Evolutionary conservation across 2,797 vertebrate genomes (phyloP), one percentile per base, ranked within the genome.

Genomic region (Morelia viridis): DNA sequence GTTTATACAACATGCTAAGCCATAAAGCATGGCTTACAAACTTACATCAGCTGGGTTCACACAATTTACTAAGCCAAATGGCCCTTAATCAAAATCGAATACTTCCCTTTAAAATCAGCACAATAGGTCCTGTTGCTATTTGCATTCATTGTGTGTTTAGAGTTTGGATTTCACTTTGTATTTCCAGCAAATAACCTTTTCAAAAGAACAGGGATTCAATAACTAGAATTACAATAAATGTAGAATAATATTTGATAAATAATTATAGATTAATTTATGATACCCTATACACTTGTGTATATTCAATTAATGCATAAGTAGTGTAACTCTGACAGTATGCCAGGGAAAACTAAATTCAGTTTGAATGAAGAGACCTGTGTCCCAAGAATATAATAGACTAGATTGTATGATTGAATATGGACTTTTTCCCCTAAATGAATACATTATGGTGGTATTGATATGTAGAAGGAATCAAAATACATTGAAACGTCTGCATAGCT

Each of bases 221-320:
- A 91, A 91, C 65, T 57, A 85, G 13, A 31, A 90, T 68, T 61
- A 46, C 93, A 90, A 93, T 95, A 92, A 7, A 2, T 60, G 89
- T 94, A 88, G 19, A 64, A 95, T 95, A 95, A 90, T 53, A 95
- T 94, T 31, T 94, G 90, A 95, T 95, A 93, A 86, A 93, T 94
- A 94, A 92, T n/a, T 87, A 12, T 85, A 13, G 60, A 28, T 80
- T 85, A 92, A 71, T 46, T 53, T 87, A 60, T 56, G 93, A 76
- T 93, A 0, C 3, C 2, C 65, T 57, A 41, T 41, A 56, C 11
- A 92, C 13, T 92, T 91, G n/a, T 56, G 90, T 89, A 10, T 62
- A 58, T 94, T 95, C 58, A 92, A 24, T 94, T 91, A 58, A 65
- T 90, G 95, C 93, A 94, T 89, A 71, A 68, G n/a, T 89, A 53